Conservation (phyloP, 37 sponge, comb jelly and placozoan species). For the Lycopodina hypogea region DNA sequence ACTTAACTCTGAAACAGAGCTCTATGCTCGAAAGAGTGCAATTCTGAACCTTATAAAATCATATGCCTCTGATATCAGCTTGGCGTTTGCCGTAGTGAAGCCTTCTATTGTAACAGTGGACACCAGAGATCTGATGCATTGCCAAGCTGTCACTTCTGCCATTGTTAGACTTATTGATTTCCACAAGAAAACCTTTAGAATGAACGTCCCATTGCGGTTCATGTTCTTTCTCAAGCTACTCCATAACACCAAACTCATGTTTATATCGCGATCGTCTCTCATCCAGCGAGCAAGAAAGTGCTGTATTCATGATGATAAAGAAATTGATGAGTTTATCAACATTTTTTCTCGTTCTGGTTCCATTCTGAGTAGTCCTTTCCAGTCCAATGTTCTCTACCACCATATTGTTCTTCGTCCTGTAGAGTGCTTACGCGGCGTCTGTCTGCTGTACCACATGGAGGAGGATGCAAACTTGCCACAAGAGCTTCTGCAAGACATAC, state of each 20-base stretch:
- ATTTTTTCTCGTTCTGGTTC: constrained; percentile 9
- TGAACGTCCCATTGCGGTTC: constrained; percentile 3
- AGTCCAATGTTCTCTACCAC: neutral
- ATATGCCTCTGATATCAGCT: neutral
- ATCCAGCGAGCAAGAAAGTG: neutral
- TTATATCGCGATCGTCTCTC: neutral
- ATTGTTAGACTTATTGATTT: neutral
- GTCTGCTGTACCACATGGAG: constrained; percentile 20
- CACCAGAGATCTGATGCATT: neutral
- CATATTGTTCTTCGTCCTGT: constrained; percentile 1
- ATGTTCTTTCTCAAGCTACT: neutral
- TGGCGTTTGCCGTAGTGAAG: neutral
- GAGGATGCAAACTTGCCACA: neutral
- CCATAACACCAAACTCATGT: neutral
- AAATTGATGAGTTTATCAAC: neutral
- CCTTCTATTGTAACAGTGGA: constrained; percentile 1
- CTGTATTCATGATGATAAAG: neutral
- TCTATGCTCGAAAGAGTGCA: neutral
- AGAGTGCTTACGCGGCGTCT: constrained; percentile 1
- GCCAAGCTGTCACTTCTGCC: neutral
- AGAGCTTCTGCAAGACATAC: neutral
- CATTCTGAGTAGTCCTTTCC: neutral
- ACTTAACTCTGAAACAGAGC: neutral
- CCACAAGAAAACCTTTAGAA: neutral
- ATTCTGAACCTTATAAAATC: neutral